Evolutionary conservation across 2,113 vertebrate species (phyloP), one percentile per base, ranked within the genome.

Genomic region (Zingel zingel): DNA sequence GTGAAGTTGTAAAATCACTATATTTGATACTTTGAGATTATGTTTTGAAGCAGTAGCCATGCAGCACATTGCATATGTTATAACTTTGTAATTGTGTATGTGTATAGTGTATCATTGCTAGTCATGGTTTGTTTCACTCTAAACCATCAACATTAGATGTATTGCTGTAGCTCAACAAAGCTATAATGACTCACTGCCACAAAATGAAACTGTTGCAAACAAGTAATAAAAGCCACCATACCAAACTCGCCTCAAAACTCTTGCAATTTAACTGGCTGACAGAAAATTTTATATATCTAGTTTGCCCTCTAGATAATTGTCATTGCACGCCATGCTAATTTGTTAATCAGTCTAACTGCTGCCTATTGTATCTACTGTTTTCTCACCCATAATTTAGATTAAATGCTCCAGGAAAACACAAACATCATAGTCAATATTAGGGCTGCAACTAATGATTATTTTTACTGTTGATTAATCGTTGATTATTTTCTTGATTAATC

Each of bases 331-430:
- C 43, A 25, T 54, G 50, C 67, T 54, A 54, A 54, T 23, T 23
- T 43, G 13, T 23, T 39, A 70, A 56, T 70, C 30, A 70, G 67
- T 56, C 30, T 16, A 54, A 51, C 67, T 36, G 14, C 67, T 16
- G 5, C 9, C 39, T 39, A 39, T 39, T 5, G 12, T 10, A 39
- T 39, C 53, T 16, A 71, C 12, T n/a, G 15, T 39, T 39, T 39
- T 10, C 21, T 45, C 39, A 18, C 9, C 1, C 3, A 11, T 72
- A 25, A 57, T 72, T 72, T 39, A 51, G 47, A 74, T 75, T 7
- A 39, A 43, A 64, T 14, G 10, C 61, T 15, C n/a, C 8, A 25
- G 50, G 39, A 47, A 76, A 56, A 56, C 33, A 75, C 21, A 36
- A 36, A 51, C n/a, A 71, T 5, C 1, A 75, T 3, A 25, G 16